Evolutionary conservation across 2,888 invertebrate species (phyloP).

Genomic region (Bombyx huttoni): DNA sequence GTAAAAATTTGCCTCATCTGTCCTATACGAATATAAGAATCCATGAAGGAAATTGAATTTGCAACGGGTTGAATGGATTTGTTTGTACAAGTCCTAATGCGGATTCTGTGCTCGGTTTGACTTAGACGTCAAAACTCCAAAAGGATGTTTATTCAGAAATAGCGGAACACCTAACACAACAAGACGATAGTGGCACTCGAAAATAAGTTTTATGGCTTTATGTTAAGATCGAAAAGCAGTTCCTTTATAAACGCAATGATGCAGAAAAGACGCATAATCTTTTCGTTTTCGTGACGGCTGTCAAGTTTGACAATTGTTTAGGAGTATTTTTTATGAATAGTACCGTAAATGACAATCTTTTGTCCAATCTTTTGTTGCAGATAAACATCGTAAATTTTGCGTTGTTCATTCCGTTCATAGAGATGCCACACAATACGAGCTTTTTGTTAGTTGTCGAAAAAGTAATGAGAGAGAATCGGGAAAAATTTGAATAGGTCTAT

Average conservation of each 20-base stretch:
- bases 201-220: not conserved
- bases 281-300: conserved; percentile 56
- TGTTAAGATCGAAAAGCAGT: not conserved
- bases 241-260: conserved; percentile 16
- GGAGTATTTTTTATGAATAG: conserved; percentile 42
- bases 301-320: conserved; percentile 65
- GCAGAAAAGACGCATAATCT: conserved; percentile 32
- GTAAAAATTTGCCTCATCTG: conserved; percentile 13
- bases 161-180: conserved; percentile 12
- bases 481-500: too few relatives aligned
- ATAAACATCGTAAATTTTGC: conserved; percentile 60
- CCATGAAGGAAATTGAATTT: conserved; percentile 31
- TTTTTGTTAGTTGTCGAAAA: conserved; percentile 19
- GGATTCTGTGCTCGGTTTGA: conserved; percentile 37
- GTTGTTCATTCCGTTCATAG: conserved; percentile 39
- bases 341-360: conserved; percentile 53
- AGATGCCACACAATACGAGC: conserved; percentile 44
- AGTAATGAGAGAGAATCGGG: conserved; percentile 16
- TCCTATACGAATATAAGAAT: conserved; percentile 12
- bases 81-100: conserved; percentile 48
- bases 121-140: conserved; percentile 30
- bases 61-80: conserved; percentile 33
- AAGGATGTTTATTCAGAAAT: conserved; percentile 49
- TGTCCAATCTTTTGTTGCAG: conserved; percentile 40
- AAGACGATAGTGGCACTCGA: not conserved